These are phyloP conservation scores for Arrhopalites spinosus DNA, from an alignment of 2,888 invertebrate species.

Conservation along the genomic window DNA sequence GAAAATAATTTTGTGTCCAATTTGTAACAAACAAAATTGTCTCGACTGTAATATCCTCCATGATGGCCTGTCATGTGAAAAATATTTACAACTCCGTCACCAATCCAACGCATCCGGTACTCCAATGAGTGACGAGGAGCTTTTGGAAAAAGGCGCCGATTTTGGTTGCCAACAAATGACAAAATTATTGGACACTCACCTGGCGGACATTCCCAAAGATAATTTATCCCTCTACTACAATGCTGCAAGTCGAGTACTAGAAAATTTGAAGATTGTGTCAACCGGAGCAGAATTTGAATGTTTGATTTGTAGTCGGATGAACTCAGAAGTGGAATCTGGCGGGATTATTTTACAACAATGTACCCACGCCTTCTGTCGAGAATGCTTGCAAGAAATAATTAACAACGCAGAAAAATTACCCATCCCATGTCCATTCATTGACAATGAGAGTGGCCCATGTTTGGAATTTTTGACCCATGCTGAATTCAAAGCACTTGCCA, in stretches of 20 bases:
- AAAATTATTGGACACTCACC: neutral
- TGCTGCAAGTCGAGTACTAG: neutral
- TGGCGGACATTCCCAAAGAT: neutral
- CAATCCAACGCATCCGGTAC: neutral
- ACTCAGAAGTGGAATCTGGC: neutral
- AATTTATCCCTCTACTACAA: conserved; percentile 3
- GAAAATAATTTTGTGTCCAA: conserved; percentile 1
- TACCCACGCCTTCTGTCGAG: conserved; percentile 5
- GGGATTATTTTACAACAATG: neutral
- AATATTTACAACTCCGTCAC: neutral
- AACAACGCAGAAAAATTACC: neutral
- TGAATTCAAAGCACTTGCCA: conserved; percentile 3
- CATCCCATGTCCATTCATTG: conserved; percentile 11
- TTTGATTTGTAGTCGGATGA: conserved; percentile 13
- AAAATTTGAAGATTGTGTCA: neutral
- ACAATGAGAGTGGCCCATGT: neutral
- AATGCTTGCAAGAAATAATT: conserved; percentile 6
- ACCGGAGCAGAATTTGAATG: conserved; percentile 11
- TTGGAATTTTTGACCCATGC: neutral
- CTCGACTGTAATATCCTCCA: neutral
- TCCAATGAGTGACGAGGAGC: neutral
- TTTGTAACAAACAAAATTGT: conserved; percentile 15
- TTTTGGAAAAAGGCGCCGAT: neutral
- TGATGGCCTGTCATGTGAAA: neutral
- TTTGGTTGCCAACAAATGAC: neutral